Base-by-base conservation (phyloP, 1,140 invertebrate species). In the Zaprionus gabonicus region DNA sequence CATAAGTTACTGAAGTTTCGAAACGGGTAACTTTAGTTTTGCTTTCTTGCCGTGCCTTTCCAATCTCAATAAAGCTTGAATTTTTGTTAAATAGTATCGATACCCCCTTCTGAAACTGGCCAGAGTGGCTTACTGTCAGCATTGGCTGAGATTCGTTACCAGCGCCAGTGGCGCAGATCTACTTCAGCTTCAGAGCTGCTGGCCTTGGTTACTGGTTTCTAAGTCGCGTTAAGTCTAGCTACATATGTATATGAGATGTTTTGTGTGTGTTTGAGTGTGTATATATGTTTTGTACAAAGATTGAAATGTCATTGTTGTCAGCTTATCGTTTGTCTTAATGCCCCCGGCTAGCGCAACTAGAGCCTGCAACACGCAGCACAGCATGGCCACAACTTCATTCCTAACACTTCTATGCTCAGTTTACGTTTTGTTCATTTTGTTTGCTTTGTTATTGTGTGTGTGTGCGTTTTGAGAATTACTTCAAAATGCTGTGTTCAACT, bases 161-260 rank as follows among this genome's bases (percentile, higher is more conserved):
- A 59, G 25, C 58, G 46, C 64, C 70, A 73, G 27, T 73, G 57
- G 70, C 62, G 70, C 46, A 71, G 69, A 49, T 71, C 63, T 12
- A 72, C 55, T 72, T 73, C 63, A 78, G 65, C 66, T 34, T 34
- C 60, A 81, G 81, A 85, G 81, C 78, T 75, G 85, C 67, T 85
- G 85, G 85, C 85, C 85, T 90, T 90, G 86, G 85, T 82, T 78
- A 76, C 85, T 90, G 71, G 85, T 84, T 90, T 90, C 68, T 84
- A 84, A 65, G 57, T 62, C 66, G 49, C 76, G 51, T 71, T 73
- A 68, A 85, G 68, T 81, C 75, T 74, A 56, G 70, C 67, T 62
- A 70, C 51, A 67, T 49, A 65, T 60, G 46, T 17, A 38, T 67
- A 38, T 53, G 27, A 44, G 51, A 46, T 55, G 57, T 51, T 23